Percentiles rank a stretch among this genome's conserved stretches.
Evolutionary conservation across 1,140 invertebrate genomes (phyloP).

Genomic region (Ylistrum balloti): DNA sequence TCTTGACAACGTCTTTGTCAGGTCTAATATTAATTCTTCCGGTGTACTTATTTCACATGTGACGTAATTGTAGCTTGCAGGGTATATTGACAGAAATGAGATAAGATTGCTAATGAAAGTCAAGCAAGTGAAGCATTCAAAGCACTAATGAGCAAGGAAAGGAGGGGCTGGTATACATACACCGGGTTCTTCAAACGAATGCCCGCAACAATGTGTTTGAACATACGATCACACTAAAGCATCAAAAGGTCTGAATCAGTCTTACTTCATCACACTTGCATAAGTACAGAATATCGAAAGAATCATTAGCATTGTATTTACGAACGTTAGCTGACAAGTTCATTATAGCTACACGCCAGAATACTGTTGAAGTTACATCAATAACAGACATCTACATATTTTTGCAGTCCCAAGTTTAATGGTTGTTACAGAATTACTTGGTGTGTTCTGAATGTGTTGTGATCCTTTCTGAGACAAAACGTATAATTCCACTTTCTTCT

Average conservation of each 20-base stretch:
- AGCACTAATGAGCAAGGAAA: neutral
- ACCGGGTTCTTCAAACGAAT: neutral
- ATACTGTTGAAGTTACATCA: no score
- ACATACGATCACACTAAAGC: no score
- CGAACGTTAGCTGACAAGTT: no score
- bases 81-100: neutral
- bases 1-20: conserved; percentile 14
- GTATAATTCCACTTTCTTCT: no score
- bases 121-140: conserved; percentile 10
- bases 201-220: no score
- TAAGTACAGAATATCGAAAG: no score
- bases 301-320: no score
- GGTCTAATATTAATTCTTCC: neutral
- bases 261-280: no score
- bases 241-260: no score
- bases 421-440: neutral
- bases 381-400: neutral
- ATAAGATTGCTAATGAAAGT: conserved; percentile 35
- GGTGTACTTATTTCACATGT: neutral
- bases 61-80: neutral
- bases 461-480: neutral
- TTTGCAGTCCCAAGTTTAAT: neutral
- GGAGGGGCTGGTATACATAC: neutral
- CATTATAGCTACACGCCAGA: no score
- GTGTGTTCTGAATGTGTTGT: neutral